Evolutionary conservation across 2,888 invertebrate genomes (phyloP).

Genomic region (Caenorhabditis panamensis): DNA sequence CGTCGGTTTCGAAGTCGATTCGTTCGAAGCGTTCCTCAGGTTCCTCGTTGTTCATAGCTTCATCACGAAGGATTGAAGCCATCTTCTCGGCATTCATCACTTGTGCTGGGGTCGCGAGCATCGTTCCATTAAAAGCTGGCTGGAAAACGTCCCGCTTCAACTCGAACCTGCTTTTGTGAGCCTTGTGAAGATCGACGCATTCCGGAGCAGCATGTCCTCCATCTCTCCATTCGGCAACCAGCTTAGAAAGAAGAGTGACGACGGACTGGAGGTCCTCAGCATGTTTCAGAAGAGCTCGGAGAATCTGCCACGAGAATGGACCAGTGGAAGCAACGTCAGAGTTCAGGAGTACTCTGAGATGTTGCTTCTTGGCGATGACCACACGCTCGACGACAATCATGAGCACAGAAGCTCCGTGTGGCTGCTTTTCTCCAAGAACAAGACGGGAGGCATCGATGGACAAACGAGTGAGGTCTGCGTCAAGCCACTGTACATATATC

Average conservation of each 20-base stretch:
- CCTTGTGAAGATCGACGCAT: slow-evolving; percentile 32
- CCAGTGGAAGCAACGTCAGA: slow-evolving; percentile 47
- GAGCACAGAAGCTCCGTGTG: slow-evolving; percentile 35
- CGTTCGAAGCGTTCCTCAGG: slow-evolving; percentile 64
- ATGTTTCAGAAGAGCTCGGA: slow-evolving; percentile 49
- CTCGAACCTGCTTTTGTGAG: slow-evolving; percentile 47
- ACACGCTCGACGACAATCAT: slow-evolving; percentile 43
- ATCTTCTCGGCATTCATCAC: slow-evolving; percentile 61
- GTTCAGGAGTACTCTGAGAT: slow-evolving; percentile 54
- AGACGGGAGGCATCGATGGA: slow-evolving; percentile 61
- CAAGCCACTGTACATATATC: slow-evolving; percentile 63
- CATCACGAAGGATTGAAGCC: slow-evolving; percentile 60
- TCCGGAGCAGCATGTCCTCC: slow-evolving; percentile 25
- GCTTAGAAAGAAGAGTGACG: slow-evolving; percentile 31
- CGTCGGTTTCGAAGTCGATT: slow-evolving; percentile 56
- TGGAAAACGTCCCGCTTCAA: slow-evolving; percentile 42
- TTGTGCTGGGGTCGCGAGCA: slow-evolving; percentile 25
- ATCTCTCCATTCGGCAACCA: slow-evolving; percentile 59
- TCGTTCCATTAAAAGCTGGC: slow-evolving; percentile 42
- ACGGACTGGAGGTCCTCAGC: slow-evolving; percentile 35
- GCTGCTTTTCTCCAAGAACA: slow-evolving; percentile 27
- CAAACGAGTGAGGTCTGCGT: slow-evolving; percentile 54
- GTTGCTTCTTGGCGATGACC: slow-evolving; percentile 35
- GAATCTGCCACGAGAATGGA: slow-evolving; percentile 56
- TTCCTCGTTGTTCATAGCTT: slow-evolving; percentile 32